Conservation (phyloP, 1,140 invertebrate genomes). For the Pogonomyrmex barbatus region DNA sequence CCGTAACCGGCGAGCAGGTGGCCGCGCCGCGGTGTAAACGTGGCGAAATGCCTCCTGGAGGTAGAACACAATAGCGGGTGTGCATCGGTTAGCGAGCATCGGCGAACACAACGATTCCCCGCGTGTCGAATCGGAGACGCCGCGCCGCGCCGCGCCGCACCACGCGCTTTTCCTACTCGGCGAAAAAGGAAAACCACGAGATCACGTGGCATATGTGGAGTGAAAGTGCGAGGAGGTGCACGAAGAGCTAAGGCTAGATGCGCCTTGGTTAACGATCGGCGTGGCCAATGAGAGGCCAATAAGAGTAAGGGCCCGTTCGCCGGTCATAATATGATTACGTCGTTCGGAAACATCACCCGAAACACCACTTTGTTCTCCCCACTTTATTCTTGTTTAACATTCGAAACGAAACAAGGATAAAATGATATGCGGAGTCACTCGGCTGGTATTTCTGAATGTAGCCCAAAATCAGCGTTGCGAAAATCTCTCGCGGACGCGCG, state of each 20-base stretch:
- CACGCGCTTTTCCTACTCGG: slow-evolving; percentile 32
- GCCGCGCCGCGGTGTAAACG: slow-evolving; percentile 12
- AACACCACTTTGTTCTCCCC: too few relatives aligned
- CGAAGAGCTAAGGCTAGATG: slow-evolving; percentile 6
- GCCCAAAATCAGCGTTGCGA: slow-evolving; percentile 27
- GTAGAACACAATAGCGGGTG: slow-evolving; percentile 40
- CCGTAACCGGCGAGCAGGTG: slow-evolving; percentile 46
- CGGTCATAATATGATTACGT: slow-evolving; percentile 30
- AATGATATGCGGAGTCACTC: too few relatives aligned
- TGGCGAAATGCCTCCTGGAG: slow-evolving; percentile 52
- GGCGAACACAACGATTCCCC: slow-evolving; percentile 22
- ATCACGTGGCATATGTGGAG: slow-evolving; percentile 60
- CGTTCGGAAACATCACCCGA: too few relatives aligned
- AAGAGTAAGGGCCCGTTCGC: slow-evolving; percentile 39
- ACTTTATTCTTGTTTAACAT: too few relatives aligned
- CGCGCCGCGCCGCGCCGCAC: background rate
- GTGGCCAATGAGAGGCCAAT: slow-evolving; percentile 53
- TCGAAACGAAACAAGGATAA: too few relatives aligned
- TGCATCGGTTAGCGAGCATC: slow-evolving; percentile 2
- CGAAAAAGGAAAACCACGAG: slow-evolving; percentile 62
- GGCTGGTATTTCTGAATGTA: too few relatives aligned
- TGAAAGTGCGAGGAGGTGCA: slow-evolving; percentile 56
- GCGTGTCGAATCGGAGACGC: slow-evolving; percentile 25
- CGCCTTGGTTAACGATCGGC: slow-evolving; percentile 62
- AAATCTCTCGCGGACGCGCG: slow-evolving; percentile 48